phyloP scores from a whole-genome alignment of 2,797 vertebrate species.

The Pyrocephalus nanus region DNA sequence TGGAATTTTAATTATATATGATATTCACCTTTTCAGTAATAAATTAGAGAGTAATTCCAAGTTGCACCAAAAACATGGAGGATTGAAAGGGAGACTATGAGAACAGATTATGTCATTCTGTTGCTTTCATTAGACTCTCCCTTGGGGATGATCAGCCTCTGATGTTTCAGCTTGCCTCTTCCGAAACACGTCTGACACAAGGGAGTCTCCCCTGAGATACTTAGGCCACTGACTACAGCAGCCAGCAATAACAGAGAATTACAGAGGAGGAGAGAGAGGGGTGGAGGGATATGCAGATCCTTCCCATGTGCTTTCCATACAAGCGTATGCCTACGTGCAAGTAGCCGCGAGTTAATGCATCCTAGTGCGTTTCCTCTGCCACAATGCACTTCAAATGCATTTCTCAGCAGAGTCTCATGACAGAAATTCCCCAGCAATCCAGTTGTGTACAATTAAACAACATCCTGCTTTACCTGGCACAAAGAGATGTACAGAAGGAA shows the following conservation, averaged over 20 bases:
- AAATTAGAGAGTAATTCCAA: conserved; percentile 53
- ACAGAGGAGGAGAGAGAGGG: background rate
- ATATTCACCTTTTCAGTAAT: conserved; percentile 10
- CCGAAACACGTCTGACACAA: background rate
- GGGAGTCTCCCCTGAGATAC: conserved; percentile 12
- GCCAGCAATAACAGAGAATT: background rate
- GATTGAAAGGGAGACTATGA: background rate
- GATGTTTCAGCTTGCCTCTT: conserved; percentile 47
- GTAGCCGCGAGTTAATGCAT: fast-evolving
- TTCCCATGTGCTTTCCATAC: background rate
- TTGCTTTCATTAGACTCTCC: conserved; percentile 25
- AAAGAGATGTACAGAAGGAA: background rate
- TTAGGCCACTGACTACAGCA: conserved; percentile 27
- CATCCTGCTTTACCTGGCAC: background rate
- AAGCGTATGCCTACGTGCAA: background rate
- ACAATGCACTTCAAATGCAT: background rate
- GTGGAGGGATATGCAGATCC: background rate
- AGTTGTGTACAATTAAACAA: background rate
- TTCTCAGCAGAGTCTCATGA: background rate
- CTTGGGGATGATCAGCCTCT: conserved; percentile 43
- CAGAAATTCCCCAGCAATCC: background rate
- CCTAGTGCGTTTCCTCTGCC: background rate
- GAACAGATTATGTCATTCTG: conserved; percentile 48
- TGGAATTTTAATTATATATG: background rate
- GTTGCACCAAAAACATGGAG: background rate